phyloP scores from a whole-genome alignment of 2,113 vertebrate species.

The Speoplatyrhinus poulsoni region DNA sequence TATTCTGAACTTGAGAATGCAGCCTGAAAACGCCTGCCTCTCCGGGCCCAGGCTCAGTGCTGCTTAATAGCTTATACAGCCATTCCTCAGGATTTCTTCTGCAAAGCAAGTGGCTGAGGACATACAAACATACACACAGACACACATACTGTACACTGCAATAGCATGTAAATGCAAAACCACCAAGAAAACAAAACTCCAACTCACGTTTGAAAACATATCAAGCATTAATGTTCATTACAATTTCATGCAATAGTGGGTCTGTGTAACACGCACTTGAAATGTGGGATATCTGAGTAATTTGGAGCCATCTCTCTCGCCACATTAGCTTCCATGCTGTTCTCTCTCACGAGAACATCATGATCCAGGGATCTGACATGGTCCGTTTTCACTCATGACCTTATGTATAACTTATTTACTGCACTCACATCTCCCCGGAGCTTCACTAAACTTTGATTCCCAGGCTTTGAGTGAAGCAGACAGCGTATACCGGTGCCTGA shows the following conservation, averaged over 20 bases:
- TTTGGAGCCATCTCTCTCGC: slow-evolving; percentile 16
- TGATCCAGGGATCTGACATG: slow-evolving; percentile 43
- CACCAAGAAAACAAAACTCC: background rate
- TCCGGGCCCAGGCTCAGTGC: slow-evolving; percentile 10
- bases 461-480: slow-evolving; percentile 55
- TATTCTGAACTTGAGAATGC: slow-evolving; percentile 43
- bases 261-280: background rate
- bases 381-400: slow-evolving; percentile 58
- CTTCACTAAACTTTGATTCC: slow-evolving; percentile 56
- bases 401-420: slow-evolving; percentile 70
- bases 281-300: slow-evolving; percentile 1
- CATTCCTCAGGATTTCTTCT: background rate
- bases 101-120: too few relatives aligned
- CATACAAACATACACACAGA: too few relatives aligned
- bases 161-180: background rate
- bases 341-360: slow-evolving; percentile 24
- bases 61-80: background rate
- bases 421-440: slow-evolving; percentile 50
- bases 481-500: slow-evolving; percentile 60
- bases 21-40: slow-evolving; percentile 14
- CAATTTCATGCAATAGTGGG: background rate
- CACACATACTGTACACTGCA: background rate
- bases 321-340: slow-evolving; percentile 26
- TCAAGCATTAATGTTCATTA: background rate
- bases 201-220: background rate